Evolutionary conservation across 35 echinoderm and acorn worm genomes (phyloP).

Genomic region (Lytechinus variegatus): DNA sequence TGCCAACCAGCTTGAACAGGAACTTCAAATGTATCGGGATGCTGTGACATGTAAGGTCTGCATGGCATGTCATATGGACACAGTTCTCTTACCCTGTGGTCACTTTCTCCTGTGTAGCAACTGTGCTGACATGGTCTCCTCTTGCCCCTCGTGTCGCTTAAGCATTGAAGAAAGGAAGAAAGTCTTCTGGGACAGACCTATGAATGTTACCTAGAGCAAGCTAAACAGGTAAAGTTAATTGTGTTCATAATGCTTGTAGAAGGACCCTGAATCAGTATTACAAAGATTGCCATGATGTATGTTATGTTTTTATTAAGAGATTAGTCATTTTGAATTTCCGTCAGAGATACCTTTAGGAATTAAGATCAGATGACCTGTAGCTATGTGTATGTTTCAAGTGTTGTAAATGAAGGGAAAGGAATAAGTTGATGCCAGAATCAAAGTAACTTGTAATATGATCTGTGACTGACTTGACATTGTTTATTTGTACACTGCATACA

Average conservation of each 20-base stretch:
- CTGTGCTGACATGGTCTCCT: constrained; percentile 67
- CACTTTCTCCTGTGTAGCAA: constrained; percentile 71
- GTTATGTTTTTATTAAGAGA: not conserved
- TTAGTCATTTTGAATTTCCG: not conserved
- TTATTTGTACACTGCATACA: not conserved
- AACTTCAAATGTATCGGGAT: constrained; percentile 62
- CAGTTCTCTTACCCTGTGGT: constrained; percentile 83
- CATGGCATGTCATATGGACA: constrained; percentile 78
- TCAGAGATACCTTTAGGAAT: not conserved
- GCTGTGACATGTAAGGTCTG: constrained; percentile 84
- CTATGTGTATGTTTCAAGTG: not conserved
- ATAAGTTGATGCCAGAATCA: not conserved
- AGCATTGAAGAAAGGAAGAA: constrained; percentile 63
- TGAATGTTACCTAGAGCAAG: not conserved
- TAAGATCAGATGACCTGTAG: not conserved
- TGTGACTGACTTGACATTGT: not conserved
- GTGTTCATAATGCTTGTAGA: not conserved
- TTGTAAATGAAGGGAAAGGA: not conserved
- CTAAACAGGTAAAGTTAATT: not conserved
- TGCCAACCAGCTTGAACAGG: constrained; percentile 57
- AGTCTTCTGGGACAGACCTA: constrained; percentile 33
- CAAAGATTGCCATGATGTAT: not conserved
- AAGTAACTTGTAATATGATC: not conserved
- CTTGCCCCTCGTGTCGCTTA: constrained; percentile 73
- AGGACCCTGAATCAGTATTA: not conserved